Base-by-base conservation (phyloP, 1,140 invertebrate species). In the Drosophila sulfurigaster region DNA sequence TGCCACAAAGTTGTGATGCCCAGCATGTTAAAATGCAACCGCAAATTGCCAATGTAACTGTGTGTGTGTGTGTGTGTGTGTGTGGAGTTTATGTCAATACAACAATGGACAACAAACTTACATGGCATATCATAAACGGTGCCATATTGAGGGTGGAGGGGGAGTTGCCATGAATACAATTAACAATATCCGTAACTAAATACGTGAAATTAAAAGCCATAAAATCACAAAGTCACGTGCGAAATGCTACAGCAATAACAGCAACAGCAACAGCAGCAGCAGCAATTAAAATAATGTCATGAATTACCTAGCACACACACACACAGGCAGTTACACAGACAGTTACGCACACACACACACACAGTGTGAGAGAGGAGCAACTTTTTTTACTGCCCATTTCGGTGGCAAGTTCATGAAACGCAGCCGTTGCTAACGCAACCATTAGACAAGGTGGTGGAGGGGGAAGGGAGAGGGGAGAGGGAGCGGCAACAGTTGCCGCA, bases 171-270 rank as follows among this genome's bases (percentile, higher is more conserved):
- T 64, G 77, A 88, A 88, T 81, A 91, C 75, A 91, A 88, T 88
- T 83, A 91, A 88, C 79, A 81, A 83, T 81, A 91, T 74, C 80
- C 88, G 88, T 83, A 81, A 78, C 88, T 91, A 91, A 91, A 91
- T 87, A 83, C 80, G 76, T 81, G 78, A 91, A 91, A 89, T 89
- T 90, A 89, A 89, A 89, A 81, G 85, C 85, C 75, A 89, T 89
- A 85, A 89, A 89, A 90, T 89, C 86, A 67, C 66, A 81, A 90
- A 90, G 85, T 90, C 85, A 89, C 85, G 85, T 89, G 85, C 85
- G 76, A 85, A 89, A 89, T 89, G 86, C 82, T 75, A 87, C 82
- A 86, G 82, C 79, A 81, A 73, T 66, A 76, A 78, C 56, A 79
- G 46, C 43, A 52, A n/a, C 38, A 45, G 59, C 57, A 65, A 35